Percentiles rank a stretch among this genome's conserved stretches.
These are phyloP conservation scores for Campopleginae sp. DNA, from an alignment of 2,888 invertebrate species.

Conservation along the genomic window DNA sequence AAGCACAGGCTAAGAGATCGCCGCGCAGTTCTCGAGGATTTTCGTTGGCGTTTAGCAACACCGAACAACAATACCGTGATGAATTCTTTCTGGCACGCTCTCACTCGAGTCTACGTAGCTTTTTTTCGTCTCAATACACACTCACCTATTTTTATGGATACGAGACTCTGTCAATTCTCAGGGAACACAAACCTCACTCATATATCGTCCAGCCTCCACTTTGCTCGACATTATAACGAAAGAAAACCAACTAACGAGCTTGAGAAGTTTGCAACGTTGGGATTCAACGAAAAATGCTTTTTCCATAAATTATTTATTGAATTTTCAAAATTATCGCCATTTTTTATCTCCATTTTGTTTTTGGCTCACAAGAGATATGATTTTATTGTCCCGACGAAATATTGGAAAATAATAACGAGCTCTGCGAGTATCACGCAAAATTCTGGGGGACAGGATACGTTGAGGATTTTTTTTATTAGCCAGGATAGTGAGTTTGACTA, in stretches of 20 bases:
- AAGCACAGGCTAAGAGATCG: conserved; percentile 75
- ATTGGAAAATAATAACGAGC: too few species aligned
- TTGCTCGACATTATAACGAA: conserved; percentile 28
- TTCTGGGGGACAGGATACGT: not conserved
- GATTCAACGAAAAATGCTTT: too few species aligned
- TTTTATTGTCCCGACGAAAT: too few species aligned
- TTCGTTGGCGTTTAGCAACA: conserved; percentile 80
- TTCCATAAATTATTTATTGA: too few species aligned
- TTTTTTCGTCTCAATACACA: conserved; percentile 29
- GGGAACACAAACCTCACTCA: conserved; percentile 33
- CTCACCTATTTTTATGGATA: not conserved
- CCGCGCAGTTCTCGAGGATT: conserved; percentile 73
- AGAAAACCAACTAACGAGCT: not conserved
- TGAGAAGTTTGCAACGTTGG: too few species aligned
- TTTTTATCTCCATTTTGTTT: too few species aligned
- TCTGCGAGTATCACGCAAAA: too few species aligned
- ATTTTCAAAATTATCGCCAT: too few species aligned
- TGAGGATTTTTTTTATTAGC: conserved; percentile 18
- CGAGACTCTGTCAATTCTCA: not conserved
- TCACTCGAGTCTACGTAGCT: conserved; percentile 54
- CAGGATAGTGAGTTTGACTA: conserved; percentile 59
- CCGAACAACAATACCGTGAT: conserved; percentile 78
- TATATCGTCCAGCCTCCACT: conserved; percentile 35
- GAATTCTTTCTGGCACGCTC: conserved; percentile 72
- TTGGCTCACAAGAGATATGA: too few species aligned